These are phyloP conservation scores for Larimichthys polyactis DNA, from an alignment of 2,113 vertebrate genomes.

Conservation along the genomic window DNA sequence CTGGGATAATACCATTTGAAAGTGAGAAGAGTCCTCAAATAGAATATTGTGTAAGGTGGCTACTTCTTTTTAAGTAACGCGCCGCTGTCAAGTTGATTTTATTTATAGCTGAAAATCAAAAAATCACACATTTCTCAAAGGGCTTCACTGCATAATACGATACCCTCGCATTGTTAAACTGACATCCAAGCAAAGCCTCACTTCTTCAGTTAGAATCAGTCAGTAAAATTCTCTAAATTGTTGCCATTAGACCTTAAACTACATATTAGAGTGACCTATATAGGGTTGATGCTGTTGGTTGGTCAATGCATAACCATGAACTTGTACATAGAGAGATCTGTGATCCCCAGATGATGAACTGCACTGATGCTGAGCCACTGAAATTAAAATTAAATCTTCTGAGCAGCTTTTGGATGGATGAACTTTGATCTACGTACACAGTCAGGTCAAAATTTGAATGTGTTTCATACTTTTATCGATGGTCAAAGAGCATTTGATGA, in stretches of 20 bases:
- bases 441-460: background rate
- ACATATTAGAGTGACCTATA: background rate
- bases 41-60: background rate
- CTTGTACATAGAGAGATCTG: background rate
- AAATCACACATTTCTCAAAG: background rate
- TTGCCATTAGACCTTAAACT: background rate
- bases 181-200: no score
- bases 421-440: background rate
- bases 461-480: no score
- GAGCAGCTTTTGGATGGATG: background rate
- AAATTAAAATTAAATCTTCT: background rate
- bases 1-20: conserved; percentile 47
- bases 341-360: background rate
- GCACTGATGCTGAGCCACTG: no score
- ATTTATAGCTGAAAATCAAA: background rate
- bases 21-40: conserved; percentile 43
- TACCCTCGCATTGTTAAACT: background rate
- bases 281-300: no score
- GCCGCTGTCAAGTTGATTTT: background rate
- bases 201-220: background rate
- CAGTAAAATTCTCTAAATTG: background rate
- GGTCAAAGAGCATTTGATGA: background rate
- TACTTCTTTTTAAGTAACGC: background rate
- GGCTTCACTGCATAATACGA: background rate
- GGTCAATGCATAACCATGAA: background rate